Evolutionary conservation across 2,888 invertebrate species (phyloP).

Genomic region (Tipula vernalis): DNA sequence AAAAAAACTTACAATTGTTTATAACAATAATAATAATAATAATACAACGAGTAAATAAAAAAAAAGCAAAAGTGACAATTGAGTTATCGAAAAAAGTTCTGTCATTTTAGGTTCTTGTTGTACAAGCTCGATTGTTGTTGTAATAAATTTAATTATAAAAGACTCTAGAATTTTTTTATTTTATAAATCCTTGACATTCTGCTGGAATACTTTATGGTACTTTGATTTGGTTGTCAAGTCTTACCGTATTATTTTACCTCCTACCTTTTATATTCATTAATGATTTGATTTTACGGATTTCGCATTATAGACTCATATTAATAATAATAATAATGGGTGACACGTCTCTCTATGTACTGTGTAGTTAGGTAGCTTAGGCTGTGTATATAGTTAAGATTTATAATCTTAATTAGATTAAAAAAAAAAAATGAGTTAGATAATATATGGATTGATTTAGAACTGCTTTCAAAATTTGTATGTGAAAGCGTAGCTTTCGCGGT

Average conservation of each 20-base stretch:
- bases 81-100: constrained; percentile 4
- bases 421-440: background rate
- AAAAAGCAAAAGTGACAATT: background rate
- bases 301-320: background rate
- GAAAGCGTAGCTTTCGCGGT: background rate
- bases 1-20: background rate
- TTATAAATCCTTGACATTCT: background rate
- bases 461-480: background rate
- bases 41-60: background rate
- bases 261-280: background rate
- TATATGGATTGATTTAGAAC: background rate
- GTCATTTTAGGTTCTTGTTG: background rate
- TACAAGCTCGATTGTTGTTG: background rate
- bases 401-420: background rate
- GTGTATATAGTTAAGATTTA: background rate
- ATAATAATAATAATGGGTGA: background rate
- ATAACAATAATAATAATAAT: background rate
- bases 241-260: background rate
- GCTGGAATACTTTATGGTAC: background rate
- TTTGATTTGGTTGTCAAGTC: background rate
- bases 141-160: background rate
- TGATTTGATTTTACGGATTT: background rate
- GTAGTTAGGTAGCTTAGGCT: background rate
- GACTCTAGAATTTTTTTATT: background rate
- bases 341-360: background rate